phyloP scores from a whole-genome alignment of 1,140 invertebrate species.

The Drosophila simulans region DNA sequence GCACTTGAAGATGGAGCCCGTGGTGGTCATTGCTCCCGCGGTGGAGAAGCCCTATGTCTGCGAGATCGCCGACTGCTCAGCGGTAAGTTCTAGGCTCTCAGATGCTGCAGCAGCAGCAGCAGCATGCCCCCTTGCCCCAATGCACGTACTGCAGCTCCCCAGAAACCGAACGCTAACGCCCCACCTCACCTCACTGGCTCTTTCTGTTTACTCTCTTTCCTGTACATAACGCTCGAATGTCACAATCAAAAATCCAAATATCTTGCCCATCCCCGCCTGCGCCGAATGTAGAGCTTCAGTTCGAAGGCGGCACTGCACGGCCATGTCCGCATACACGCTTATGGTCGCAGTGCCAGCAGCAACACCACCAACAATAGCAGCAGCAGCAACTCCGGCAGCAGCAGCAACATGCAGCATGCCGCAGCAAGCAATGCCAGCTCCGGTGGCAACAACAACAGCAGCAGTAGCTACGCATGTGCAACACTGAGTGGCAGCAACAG shows the following conservation, averaged over 20 bases:
- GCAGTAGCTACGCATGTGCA: slow-evolving; percentile 43
- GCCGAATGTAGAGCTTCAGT: slow-evolving; percentile 90
- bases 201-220: slow-evolving; percentile 48
- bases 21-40: slow-evolving; percentile 36
- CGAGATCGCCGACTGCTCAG: slow-evolving; percentile 89
- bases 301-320: slow-evolving; percentile 91
- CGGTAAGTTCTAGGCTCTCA: slow-evolving; percentile 86
- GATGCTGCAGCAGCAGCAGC: background rate
- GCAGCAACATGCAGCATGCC: slow-evolving; percentile 51
- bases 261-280: slow-evolving; percentile 22
- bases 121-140: slow-evolving; percentile 10
- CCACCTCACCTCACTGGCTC: slow-evolving; percentile 24
- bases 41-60: slow-evolving; percentile 86
- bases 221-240: slow-evolving; percentile 58
- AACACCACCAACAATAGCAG: slow-evolving; percentile 51
- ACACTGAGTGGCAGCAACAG: slow-evolving; percentile 11
- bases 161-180: slow-evolving; percentile 4
- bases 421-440: slow-evolving; percentile 33
- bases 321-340: slow-evolving; percentile 89
- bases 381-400: slow-evolving; percentile 36
- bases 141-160: slow-evolving; percentile 7
- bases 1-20: slow-evolving; percentile 75
- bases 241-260: slow-evolving; percentile 10
- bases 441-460: slow-evolving; percentile 22
- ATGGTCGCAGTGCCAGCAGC: slow-evolving; percentile 72